Conservation (phyloP, 2,113 vertebrate genomes). For the Scortum barcoo region DNA sequence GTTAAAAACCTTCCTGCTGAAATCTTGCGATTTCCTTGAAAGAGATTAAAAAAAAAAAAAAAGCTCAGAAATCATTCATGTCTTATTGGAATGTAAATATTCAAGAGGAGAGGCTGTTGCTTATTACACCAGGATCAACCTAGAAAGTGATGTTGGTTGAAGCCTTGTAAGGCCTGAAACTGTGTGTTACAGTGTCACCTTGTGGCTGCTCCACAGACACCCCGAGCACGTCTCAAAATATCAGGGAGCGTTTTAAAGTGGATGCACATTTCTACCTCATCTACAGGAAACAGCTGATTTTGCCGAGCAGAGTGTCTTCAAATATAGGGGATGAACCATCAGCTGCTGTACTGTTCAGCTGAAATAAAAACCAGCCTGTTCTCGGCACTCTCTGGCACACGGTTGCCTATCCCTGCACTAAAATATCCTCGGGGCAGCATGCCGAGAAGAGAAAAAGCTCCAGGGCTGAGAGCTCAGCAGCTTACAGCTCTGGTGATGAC, state of each 20-base stretch:
- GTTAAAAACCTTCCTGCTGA: conserved; percentile 69
- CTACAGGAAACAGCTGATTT: conserved; percentile 48
- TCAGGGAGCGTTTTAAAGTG: not conserved
- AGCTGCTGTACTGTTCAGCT: conserved; percentile 37
- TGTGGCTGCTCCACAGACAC: conserved; percentile 53
- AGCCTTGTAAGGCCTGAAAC: not conserved
- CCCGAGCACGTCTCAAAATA: not conserved
- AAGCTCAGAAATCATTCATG: conserved; percentile 28
- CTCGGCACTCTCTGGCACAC: conserved; percentile 32
- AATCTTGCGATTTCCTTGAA: conserved; percentile 48
- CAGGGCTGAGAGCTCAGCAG: conserved; percentile 52
- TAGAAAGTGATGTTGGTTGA: not conserved
- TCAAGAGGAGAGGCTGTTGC: conserved; percentile 29
- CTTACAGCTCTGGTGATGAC: conserved; percentile 30
- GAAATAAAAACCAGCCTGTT: conserved; percentile 54
- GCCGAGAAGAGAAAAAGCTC: conserved; percentile 52
- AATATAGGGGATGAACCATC: conserved; percentile 1
- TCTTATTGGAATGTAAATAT: conserved; percentile 53
- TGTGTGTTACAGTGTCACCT: conserved; percentile 67
- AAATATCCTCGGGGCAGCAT: conserved; percentile 68
- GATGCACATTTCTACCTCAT: not conserved
- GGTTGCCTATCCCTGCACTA: conserved; percentile 49
- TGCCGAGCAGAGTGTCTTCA: not conserved
- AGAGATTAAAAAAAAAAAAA: conserved; percentile 1
- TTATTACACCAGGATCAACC: conserved; percentile 34